Evolutionary conservation across 2,113 vertebrate species (phyloP).

Genomic region (Dolichallabes microphthalmus): DNA sequence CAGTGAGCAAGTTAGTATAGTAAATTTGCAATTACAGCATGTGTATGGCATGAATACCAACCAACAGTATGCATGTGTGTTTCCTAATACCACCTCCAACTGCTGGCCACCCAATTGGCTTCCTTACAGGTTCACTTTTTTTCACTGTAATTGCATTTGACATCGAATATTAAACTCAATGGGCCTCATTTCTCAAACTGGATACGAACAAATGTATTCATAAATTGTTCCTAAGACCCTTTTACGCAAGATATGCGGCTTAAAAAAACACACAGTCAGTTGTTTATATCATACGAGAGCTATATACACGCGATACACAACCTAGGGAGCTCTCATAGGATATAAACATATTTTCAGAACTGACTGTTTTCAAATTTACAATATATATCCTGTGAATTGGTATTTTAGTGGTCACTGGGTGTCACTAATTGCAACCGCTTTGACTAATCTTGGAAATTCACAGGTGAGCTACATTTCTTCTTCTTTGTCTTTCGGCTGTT

Average conservation of each 20-base stretch:
- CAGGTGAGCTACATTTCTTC: not conserved
- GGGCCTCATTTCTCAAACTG: constrained; percentile 11
- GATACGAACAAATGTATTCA: not conserved
- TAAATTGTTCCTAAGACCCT: not conserved
- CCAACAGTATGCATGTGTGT: not conserved
- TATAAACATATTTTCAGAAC: too few relatives aligned
- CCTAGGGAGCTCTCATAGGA: too few relatives aligned
- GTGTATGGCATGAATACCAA: not conserved
- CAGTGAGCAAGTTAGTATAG: not conserved
- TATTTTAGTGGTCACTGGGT: too few relatives aligned
- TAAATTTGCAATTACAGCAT: constrained; percentile 9
- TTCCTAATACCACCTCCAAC: not conserved
- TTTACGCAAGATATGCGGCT: not conserved
- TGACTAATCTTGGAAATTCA: not conserved
- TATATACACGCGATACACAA: not conserved
- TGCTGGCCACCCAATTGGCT: not conserved
- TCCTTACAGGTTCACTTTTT: not conserved
- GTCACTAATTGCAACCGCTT: not conserved
- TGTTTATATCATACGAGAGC: not conserved
- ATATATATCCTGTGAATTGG: too few relatives aligned
- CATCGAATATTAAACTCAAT: not conserved
- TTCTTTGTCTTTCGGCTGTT: too few relatives aligned
- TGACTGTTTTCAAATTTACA: too few relatives aligned
- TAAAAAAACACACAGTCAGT: not conserved
- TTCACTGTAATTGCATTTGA: constrained; percentile 5